These are phyloP conservation scores for Paraescarpia echinospica DNA, from an alignment of 1,140 invertebrate species.

Conservation along the genomic window DNA sequence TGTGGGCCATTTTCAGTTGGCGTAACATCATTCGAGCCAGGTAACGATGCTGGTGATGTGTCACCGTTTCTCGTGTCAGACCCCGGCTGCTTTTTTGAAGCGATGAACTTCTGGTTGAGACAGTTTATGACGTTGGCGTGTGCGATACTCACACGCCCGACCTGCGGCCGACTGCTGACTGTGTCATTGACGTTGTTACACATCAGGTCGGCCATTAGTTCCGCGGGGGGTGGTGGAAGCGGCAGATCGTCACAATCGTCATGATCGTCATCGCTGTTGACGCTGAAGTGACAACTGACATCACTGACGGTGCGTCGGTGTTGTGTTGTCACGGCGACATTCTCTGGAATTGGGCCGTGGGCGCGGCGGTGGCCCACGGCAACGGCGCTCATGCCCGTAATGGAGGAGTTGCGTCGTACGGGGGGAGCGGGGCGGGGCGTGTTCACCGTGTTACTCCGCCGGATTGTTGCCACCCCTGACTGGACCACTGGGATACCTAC, in stretches of 20 bases:
- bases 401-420: conserved; percentile 80
- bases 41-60: neutral
- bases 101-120: neutral
- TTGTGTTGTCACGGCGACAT: conserved; percentile 41
- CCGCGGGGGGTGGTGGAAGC: conserved; percentile 16
- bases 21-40: neutral
- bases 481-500: conserved; percentile 48
- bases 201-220: conserved; percentile 2
- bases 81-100: neutral
- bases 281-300: neutral
- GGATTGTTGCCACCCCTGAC: conserved; percentile 35
- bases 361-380: conserved; percentile 30
- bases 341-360: conserved; percentile 37
- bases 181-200: neutral
- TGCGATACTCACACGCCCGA: neutral
- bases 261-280: conserved; percentile 18
- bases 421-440: conserved; percentile 78
- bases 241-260: conserved; percentile 23
- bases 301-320: conserved; percentile 33
- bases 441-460: conserved; percentile 67
- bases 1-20: neutral
- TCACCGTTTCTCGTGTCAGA: neutral
- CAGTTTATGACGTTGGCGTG: neutral
- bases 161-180: neutral
- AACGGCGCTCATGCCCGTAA: conserved; percentile 62